Percentiles rank a stretch among this genome's conserved stretches.
Evolutionary conservation across 2,888 invertebrate species (phyloP).

Genomic region (Diarsia dahlii): DNA sequence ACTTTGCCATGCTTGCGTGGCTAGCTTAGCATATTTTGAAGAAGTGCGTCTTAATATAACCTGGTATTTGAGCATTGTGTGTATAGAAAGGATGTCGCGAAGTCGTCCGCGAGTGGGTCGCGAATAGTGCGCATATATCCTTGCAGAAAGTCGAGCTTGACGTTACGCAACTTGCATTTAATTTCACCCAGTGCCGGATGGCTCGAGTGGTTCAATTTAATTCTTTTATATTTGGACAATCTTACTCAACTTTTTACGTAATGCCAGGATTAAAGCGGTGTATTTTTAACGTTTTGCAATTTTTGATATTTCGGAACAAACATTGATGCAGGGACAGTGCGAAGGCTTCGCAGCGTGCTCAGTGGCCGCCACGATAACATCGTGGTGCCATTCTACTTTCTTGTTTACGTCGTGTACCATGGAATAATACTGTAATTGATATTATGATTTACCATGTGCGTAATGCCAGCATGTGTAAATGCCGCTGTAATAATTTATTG

Average conservation of each 20-base stretch:
- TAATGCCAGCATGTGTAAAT: conserved; percentile 62
- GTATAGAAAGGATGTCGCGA: conserved; percentile 56
- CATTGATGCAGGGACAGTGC: conserved; percentile 75
- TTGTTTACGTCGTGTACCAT: conserved; percentile 73
- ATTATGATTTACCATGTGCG: conserved; percentile 71
- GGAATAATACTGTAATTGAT: conserved; percentile 69
- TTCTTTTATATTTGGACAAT: conserved; percentile 83
- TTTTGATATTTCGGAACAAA: conserved; percentile 82
- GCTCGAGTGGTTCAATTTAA: conserved; percentile 77
- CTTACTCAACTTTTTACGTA: conserved; percentile 86
- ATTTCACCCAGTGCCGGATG: conserved; percentile 80
- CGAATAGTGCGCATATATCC: conserved; percentile 73
- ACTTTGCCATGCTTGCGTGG: conserved; percentile 40
- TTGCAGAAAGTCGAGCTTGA: conserved; percentile 73
- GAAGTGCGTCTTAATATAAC: conserved; percentile 57
- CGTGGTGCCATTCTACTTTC: conserved; percentile 78
- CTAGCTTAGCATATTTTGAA: conserved; percentile 41
- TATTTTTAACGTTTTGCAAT: conserved; percentile 85
- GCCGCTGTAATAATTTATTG: conserved; percentile 64
- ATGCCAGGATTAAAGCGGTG: conserved; percentile 85
- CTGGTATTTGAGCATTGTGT: conserved; percentile 47
- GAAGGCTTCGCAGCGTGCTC: conserved; percentile 71
- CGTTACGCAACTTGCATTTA: conserved; percentile 79
- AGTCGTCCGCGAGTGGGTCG: conserved; percentile 55
- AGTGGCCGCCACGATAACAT: conserved; percentile 65